A percentile compares a stretch with the other conserved stretches of the same genome.
Evolutionary conservation across 2,113 vertebrate genomes (phyloP).

Genomic region (Morone chrysops): DNA sequence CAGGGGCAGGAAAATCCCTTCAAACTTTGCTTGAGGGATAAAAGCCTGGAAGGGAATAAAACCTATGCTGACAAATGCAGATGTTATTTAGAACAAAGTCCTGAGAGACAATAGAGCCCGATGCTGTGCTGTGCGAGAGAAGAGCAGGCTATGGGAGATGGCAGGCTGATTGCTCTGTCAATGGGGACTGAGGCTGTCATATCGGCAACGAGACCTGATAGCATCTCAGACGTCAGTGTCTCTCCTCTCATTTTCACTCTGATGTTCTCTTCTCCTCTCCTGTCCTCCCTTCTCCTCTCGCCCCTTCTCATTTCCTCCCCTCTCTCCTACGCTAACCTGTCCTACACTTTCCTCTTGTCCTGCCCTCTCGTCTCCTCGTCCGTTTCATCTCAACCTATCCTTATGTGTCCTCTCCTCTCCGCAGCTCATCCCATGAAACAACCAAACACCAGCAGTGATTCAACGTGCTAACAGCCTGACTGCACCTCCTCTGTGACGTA

Average conservation of each 20-base stretch:
- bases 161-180: slow-evolving; percentile 76
- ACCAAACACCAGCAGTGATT: neutral
- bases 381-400: slow-evolving; percentile 10
- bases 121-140: slow-evolving; percentile 63
- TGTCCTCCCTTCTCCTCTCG: slow-evolving; percentile 47
- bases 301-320: slow-evolving; percentile 59
- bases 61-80: slow-evolving; percentile 79
- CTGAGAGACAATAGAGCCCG: slow-evolving; percentile 70
- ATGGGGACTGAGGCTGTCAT: slow-evolving; percentile 73
- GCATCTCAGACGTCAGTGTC: slow-evolving; percentile 78
- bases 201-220: slow-evolving; percentile 78
- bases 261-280: slow-evolving; percentile 67
- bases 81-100: slow-evolving; percentile 81
- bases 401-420: slow-evolving; percentile 4
- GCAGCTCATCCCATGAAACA: slow-evolving; percentile 4
- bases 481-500: neutral
- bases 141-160: slow-evolving; percentile 71
- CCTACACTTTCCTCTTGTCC: slow-evolving; percentile 12
- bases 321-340: slow-evolving; percentile 24
- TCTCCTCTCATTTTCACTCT: slow-evolving; percentile 72
- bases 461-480: neutral
- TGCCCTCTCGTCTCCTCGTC: slow-evolving; percentile 20
- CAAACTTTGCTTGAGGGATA: slow-evolving; percentile 71
- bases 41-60: slow-evolving; percentile 69
- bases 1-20: slow-evolving; percentile 78